These are phyloP conservation scores for Nesoenas mayeri DNA, from an alignment of 2,113 vertebrate genomes.

Conservation along the genomic window DNA sequence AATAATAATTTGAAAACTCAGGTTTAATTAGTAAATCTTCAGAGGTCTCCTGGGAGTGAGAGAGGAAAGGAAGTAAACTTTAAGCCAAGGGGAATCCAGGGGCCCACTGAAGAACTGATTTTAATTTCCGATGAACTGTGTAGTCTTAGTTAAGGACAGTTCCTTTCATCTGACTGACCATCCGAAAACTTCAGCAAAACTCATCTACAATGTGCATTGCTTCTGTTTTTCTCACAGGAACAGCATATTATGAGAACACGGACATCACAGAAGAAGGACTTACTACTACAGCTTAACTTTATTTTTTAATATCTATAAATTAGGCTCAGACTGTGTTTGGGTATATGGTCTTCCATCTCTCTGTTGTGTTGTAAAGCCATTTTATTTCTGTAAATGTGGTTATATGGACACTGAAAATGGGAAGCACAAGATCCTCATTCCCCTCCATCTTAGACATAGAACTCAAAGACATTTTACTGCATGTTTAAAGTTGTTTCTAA, in stretches of 20 bases:
- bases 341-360: neutral
- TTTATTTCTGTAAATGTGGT: neutral
- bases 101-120: neutral
- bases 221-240: neutral
- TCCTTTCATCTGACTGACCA: neutral
- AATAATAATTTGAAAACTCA: neutral
- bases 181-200: neutral
- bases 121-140: neutral
- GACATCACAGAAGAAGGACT: neutral
- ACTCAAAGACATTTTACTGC: neutral
- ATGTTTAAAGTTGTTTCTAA: neutral
- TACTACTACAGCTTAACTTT: neutral
- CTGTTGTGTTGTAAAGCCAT: neutral
- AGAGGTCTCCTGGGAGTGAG: neutral
- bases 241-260: neutral
- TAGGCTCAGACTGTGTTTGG: neutral
- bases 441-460: neutral
- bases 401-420: neutral
- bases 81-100: neutral
- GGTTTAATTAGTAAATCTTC: neutral
- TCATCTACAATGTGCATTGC: fast-evolving
- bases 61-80: neutral
- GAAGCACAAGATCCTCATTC: neutral
- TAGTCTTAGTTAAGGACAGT: neutral
- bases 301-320: neutral